Percentiles rank a stretch among this genome's conserved stretches.
These are phyloP conservation scores for Leptopterna dolabrata DNA, from an alignment of 2,888 invertebrate genomes.

Conservation along the genomic window DNA sequence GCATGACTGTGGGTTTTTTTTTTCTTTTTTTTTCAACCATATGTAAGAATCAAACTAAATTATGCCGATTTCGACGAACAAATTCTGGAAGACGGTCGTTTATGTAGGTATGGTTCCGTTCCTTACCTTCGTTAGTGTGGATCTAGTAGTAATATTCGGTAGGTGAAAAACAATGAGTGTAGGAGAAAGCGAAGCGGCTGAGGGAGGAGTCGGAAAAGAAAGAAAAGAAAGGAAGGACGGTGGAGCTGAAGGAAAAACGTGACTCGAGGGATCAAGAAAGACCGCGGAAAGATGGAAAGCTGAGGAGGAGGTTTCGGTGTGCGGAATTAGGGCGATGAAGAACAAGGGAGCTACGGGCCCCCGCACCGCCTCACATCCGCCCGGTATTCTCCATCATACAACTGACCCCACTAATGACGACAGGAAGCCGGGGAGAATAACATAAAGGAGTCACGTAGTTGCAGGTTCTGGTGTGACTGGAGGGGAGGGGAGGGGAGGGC, in stretches of 20 bases:
- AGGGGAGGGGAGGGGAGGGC: neutral
- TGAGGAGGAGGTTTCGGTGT: neutral
- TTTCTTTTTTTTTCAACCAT: no score
- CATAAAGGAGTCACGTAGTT: constrained; percentile 43
- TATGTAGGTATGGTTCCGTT: no score
- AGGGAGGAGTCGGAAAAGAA: neutral
- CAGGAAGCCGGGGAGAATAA: constrained; percentile 18
- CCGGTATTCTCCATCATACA: neutral
- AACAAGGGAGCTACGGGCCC: neutral
- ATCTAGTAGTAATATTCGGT: no score
- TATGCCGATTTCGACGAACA: no score
- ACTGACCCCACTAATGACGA: constrained; percentile 39
- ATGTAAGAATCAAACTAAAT: no score
- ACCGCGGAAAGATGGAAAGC: neutral
- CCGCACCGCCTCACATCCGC: neutral
- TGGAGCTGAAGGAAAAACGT: constrained; percentile 27
- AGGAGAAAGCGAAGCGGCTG: no score
- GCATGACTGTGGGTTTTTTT: no score
- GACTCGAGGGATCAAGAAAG: constrained; percentile 25
- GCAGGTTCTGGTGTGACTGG: constrained; percentile 19
- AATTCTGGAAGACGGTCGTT: no score
- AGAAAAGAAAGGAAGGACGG: neutral
- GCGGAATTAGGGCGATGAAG: constrained; percentile 23
- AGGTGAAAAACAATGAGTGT: no score
- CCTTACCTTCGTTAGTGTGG: no score